A percentile compares a stretch with the other conserved stretches of the same genome.
phyloP scores from a whole-genome alignment of 2,113 vertebrate species.

The Lasiurus borealis region DNA sequence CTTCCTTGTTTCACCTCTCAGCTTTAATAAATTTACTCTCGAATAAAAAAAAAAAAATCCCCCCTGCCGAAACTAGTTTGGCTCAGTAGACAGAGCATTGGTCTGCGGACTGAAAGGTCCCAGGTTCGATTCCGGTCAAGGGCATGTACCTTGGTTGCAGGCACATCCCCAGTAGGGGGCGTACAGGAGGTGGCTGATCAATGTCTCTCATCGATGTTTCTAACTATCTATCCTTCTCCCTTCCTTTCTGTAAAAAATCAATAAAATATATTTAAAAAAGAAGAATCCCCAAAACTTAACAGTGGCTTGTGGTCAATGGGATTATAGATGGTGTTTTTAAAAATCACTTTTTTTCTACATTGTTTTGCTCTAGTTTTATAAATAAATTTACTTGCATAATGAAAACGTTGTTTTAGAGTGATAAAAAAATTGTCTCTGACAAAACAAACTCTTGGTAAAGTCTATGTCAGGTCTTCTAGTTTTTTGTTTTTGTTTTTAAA shows the following conservation, averaged over 20 bases:
- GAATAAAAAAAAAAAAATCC: not conserved
- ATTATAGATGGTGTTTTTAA: not conserved
- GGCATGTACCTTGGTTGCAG: too few species aligned
- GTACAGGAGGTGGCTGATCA: too few species aligned
- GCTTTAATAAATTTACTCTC: not conserved
- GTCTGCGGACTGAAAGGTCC: too few species aligned
- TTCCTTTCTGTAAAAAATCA: too few species aligned
- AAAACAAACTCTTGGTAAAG: slow-evolving; percentile 25
- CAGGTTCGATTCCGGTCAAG: too few species aligned
- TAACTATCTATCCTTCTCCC: too few species aligned
- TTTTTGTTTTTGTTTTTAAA: not conserved
- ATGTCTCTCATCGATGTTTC: too few species aligned
- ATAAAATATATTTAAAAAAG: too few species aligned
- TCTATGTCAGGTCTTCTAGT: not conserved
- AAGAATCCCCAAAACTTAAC: not conserved
- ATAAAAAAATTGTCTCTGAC: not conserved
- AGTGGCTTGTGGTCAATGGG: not conserved
- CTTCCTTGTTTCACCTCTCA: not conserved
- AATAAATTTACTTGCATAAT: not conserved
- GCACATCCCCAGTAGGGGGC: too few species aligned
- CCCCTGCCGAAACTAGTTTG: too few species aligned
- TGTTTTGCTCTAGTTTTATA: slow-evolving; percentile 31
- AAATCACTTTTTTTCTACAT: not conserved
- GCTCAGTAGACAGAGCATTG: too few species aligned
- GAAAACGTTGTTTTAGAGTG: slow-evolving; percentile 41